Evolutionary conservation across 2,797 vertebrate genomes (phyloP), one percentile per base, ranked within the genome.

Genomic region (Protosalanx chinensis): DNA sequence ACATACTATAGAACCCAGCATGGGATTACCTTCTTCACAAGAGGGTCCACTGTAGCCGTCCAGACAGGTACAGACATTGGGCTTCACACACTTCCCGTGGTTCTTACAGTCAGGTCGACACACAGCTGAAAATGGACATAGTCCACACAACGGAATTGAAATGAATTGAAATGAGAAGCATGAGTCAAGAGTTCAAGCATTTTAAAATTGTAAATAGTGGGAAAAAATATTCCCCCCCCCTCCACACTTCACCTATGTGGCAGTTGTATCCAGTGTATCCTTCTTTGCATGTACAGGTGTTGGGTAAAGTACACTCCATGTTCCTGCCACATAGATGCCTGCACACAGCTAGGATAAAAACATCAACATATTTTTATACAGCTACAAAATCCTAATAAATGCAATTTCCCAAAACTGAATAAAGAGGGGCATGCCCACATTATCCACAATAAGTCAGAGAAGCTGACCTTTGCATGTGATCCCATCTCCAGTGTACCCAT

Each of bases 61-160:
- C 4, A 85, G 87, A 84, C 95, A 98, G 37, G 92, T 88, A 77
- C 96, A 98, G 78, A 93, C 72, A 0, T 93, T 89, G 1, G 95
- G 95, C 58, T 89, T 93, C 71, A 93, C 87, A 79, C 95, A 98
- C 83, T 92, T 97, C 49, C 95, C 95, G 63, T 80, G 89, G 87
- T 96, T 98, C 89, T 88, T 95, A 81, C 96, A 99, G 83, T 94
- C 92, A 1, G 95, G 95, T 33, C 88, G 91, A 78, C 96, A 98
- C n/a, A 96, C n/a, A 57, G 94, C 96, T 98, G 87, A 77, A 59
- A 59, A 68, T 60, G 59, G 51, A 16, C 53, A 62, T 76, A 27
- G 6, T 67, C 10, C 60, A 61, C 41, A 64, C 30, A 64, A 51
- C 32, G n/a, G 32, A 27, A 27, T 27, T 27, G 23, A 27, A 27